phyloP scores from a whole-genome alignment of 1,140 invertebrate species.

The Anthonomus grandis region DNA sequence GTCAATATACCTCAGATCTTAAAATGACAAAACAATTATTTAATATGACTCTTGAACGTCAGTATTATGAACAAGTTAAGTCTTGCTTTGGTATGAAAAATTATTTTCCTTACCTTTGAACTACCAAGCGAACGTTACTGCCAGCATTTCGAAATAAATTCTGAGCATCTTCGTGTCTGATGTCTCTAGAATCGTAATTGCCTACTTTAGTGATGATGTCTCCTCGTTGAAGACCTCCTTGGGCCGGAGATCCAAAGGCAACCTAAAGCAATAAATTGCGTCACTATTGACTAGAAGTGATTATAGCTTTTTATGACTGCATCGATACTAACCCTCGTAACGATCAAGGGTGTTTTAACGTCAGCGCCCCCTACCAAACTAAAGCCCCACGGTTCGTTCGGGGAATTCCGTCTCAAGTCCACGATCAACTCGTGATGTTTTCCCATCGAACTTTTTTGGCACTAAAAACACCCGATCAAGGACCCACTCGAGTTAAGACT shows the following conservation, averaged over 20 bases:
- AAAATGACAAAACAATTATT: no score
- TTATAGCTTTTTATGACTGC: not conserved
- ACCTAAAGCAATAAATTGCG: no score
- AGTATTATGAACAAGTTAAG: no score
- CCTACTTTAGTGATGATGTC: slow-evolving; percentile 88
- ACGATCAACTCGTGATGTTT: slow-evolving; percentile 70
- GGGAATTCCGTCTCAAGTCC: slow-evolving; percentile 70
- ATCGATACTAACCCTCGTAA: slow-evolving; percentile 78
- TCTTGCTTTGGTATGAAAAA: no score
- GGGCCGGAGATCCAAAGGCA: slow-evolving; percentile 66
- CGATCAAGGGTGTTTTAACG: slow-evolving; percentile 81
- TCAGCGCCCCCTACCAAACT: slow-evolving; percentile 87
- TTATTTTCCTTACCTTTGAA: slow-evolving; percentile 64
- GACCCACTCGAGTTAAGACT: no score
- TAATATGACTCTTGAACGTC: no score
- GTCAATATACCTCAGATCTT: no score
- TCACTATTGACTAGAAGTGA: no score
- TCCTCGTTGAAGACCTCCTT: slow-evolving; percentile 77
- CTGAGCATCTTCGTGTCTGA: slow-evolving; percentile 88
- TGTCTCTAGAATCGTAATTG: slow-evolving; percentile 77
- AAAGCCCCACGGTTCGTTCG: slow-evolving; percentile 83
- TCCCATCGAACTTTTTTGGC: slow-evolving; percentile 43
- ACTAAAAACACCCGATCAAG: slow-evolving; percentile 25
- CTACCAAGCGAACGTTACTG: slow-evolving; percentile 62
- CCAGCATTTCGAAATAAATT: slow-evolving; percentile 81